Evolutionary conservation across 2,888 invertebrate species (phyloP), one percentile per base, ranked within the genome.

Genomic region (Chalcis sispes): DNA sequence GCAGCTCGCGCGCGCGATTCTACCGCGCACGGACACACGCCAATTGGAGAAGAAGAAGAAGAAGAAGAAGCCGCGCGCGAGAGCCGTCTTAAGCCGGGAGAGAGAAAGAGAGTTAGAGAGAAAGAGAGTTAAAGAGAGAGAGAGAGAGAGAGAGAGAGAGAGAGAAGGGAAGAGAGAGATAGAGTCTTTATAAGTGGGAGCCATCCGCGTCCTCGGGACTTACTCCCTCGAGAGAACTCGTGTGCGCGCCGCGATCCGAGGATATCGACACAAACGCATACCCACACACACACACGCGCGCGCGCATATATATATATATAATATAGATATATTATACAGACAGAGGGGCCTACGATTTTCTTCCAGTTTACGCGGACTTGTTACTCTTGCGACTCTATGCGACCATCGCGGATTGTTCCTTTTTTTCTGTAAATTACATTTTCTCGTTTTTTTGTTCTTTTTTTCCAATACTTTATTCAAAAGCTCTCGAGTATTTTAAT

Each of bases 151-250:
- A 42, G 52, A 52, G 56, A 48, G 69, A 36, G 56, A 46, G 59
- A 61, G 50, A 52, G 77, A 29, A 36, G 79, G n/a, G 50, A 50
- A 13, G n/a, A 25, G 23, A 29, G 52, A n/a, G 50, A 36, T 65
- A 73, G 87, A 86, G 86, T 88, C 88, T 88, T 87, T 88, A 88
- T 88, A 88, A 88, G 88, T 88, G 87, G 87, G 87, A 88, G 88
- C 85, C 85, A 88, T 88, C 86, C 86, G 83, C 85, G 87, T 87
- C 87, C 85, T 85, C 85, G 85, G 87, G 86, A 88, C 87, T 88
- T 88, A 88, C 87, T 88, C 88, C 88, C 87, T 88, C 86, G 85
- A 83, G 87, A 83, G 86, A 85, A 87, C 87, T 71, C 75, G 65
- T 23, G 69, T 46, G 66, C 23, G 85, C 84, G 85, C 82, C 84